These are phyloP conservation scores for Athene noctua DNA, from an alignment of 2,113 vertebrate species.

Conservation along the genomic window DNA sequence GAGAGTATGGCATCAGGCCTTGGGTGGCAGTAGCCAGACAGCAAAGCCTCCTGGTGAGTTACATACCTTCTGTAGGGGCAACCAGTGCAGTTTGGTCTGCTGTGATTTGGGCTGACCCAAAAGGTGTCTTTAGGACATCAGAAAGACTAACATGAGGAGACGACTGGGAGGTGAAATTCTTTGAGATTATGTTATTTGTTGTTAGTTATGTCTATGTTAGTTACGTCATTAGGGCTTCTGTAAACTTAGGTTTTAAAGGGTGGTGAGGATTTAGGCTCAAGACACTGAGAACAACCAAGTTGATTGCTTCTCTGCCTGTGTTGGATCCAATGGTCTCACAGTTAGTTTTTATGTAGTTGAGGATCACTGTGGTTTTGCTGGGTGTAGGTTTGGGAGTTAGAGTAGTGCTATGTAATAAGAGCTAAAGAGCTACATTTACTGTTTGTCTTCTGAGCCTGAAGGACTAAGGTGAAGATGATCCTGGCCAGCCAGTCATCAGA, in stretches of 20 bases:
- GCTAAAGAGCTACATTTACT: background rate
- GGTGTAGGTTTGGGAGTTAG: background rate
- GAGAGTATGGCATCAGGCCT: background rate
- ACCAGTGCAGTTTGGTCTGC: background rate
- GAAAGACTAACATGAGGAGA: background rate
- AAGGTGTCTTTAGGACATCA: background rate
- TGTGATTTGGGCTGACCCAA: background rate
- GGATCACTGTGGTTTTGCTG: background rate
- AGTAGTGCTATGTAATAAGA: background rate
- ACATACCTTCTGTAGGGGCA: background rate
- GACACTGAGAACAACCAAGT: background rate
- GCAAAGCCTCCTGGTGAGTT: background rate
- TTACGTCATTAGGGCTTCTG: background rate
- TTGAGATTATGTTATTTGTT: background rate
- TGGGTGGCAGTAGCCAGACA: background rate
- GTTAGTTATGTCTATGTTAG: background rate
- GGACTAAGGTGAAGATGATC: background rate
- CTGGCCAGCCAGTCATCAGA: background rate
- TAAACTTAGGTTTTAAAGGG: background rate
- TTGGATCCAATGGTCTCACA: background rate
- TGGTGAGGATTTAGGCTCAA: background rate
- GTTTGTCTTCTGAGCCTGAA: background rate
- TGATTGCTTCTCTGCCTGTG: background rate
- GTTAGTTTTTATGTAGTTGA: background rate
- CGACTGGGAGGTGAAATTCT: background rate